Base-by-base conservation (phyloP, 2,888 invertebrate species). In the Saturnia pavonia region DNA sequence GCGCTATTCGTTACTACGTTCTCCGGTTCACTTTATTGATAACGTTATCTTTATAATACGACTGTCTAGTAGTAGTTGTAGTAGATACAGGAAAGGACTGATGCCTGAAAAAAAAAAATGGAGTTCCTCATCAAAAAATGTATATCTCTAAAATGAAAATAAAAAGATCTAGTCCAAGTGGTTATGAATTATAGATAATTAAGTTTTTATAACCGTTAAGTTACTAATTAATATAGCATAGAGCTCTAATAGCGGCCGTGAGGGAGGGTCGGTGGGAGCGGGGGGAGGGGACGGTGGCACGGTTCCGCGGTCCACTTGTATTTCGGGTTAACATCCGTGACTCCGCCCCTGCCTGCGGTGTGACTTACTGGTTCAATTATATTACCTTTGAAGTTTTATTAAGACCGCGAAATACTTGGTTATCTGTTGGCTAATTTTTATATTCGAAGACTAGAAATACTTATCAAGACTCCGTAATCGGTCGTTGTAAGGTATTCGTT, bases 271-370 rank as follows among this genome's bases (percentile, higher is more conserved):
- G 22, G 40, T 7, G 34, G 67, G 0, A 1, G 67, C 14, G 25
- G 48, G 25, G 68, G 34, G 68, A n/a, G 54, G 19, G 25, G 14
- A 27, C 54, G 68, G 40, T 68, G 68, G 71, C 68, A 48, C 68
- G 65, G 71, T 65, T 65, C 34, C 77, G 73, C 85, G 85, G 84
- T 86, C 86, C 79, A 85, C 80, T 86, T 85, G 76, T 81, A 83
- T 82, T 86, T 78, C 76, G 76, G 83, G 85, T 82, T 79, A 71
- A 51, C 66, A 82, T 71, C 69, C 72, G 70, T 72, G 45, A 66
- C 68, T 66, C 67, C 70, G 65, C 60, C 71, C 60, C 54, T 6
- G 67, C 67, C n/a, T 54, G 51, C 68, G 16, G 7, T n/a, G 70
- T 70, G 67, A 19, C 67, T 70, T 70, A 70, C 70, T 54, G 67